Percentiles rank a stretch among this genome's conserved stretches.
These are phyloP conservation scores for Arge pagana DNA, from an alignment of 2,888 invertebrate genomes.

Conservation along the genomic window DNA sequence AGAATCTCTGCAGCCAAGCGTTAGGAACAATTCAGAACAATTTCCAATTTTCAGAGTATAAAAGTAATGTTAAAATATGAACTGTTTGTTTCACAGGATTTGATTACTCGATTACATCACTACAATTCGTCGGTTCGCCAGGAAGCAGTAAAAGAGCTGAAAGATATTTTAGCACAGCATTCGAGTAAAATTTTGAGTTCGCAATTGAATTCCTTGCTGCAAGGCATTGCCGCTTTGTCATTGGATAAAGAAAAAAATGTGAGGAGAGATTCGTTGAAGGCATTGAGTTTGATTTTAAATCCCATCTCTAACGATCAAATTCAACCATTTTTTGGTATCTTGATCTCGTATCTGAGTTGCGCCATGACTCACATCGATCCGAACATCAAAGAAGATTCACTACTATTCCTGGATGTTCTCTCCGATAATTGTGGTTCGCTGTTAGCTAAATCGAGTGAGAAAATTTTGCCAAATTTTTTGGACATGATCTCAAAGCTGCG, in stretches of 20 bases:
- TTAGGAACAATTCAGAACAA: no score
- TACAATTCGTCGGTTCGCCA: slow-evolving; percentile 72
- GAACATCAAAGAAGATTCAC: slow-evolving; percentile 81
- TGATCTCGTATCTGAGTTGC: slow-evolving; percentile 81
- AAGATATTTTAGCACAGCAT: slow-evolving; percentile 62
- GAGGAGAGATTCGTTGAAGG: slow-evolving; percentile 64
- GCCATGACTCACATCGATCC: slow-evolving; percentile 88
- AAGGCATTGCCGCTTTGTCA: slow-evolving; percentile 70
- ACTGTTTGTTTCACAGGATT: slow-evolving; percentile 63
- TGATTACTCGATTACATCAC: slow-evolving; percentile 73
- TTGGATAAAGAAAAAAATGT: slow-evolving; percentile 73
- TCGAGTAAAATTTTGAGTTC: slow-evolving; percentile 60
- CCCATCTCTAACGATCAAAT: slow-evolving; percentile 61
- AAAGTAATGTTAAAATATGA: no score
- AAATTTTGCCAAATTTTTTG: slow-evolving; percentile 78
- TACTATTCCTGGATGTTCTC: slow-evolving; percentile 78
- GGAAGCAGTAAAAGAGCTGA: slow-evolving; percentile 68
- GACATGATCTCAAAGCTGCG: slow-evolving; percentile 81
- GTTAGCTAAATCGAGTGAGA: slow-evolving; percentile 69
- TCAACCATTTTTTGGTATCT: slow-evolving; percentile 74
- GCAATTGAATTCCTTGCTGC: slow-evolving; percentile 71
- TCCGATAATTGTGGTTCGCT: slow-evolving; percentile 69
- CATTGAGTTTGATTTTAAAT: slow-evolving; percentile 61
- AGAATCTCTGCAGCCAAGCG: no score
- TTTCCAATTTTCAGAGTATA: no score